Base-by-base conservation (phyloP, 2,797 vertebrate species). In the Jordanella pulchra region DNA sequence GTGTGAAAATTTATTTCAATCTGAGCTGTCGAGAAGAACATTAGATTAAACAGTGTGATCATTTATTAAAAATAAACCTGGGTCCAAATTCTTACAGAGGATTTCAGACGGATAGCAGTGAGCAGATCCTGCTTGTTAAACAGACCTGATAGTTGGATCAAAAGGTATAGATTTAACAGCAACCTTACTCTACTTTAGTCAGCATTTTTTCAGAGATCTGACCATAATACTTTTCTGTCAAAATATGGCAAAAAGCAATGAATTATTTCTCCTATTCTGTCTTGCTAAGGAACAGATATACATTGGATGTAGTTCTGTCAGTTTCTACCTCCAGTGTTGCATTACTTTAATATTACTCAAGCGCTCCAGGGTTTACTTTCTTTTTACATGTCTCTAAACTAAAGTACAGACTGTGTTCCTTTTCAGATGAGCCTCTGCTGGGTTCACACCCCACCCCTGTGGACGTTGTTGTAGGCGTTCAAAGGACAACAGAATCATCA, bases 351-450 rank as follows among this genome's bases (percentile, higher is more conserved):
- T 9, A 66, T 39, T 51, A 53, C 18, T 67, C 21, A 21, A 53
- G 21, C 23, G n/a, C 4, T 35, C 28, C 13, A 32, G 23, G 9
- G 25, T 18, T 60, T 48, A 30, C 15, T 65, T 65, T 66, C 14
- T 10, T 50, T 23, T 27, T 66, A 23, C 23, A 10, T 66, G 25
- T 9, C 51, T 21, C 58, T 69, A 63, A 81, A 75, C 44, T 61
- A 42, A 67, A 55, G 4, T 3, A 0, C 55, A 75, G 9, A 81
- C n/a, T 71, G 80, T 85, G 11, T 72, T 83, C 35, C 32, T 65
- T 6, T 78, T 61, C 77, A 94, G 92, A 89, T 76, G 73, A 87
- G 58, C 80, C 86, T 81, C 80, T 66, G 66, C 73, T 84, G 73
- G 79, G 81, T 65, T 81, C 85, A 30, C 28, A 85, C 70, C 55